Base-by-base conservation (phyloP, 2,888 invertebrate species). In the Nesidiocoris tenuis region DNA sequence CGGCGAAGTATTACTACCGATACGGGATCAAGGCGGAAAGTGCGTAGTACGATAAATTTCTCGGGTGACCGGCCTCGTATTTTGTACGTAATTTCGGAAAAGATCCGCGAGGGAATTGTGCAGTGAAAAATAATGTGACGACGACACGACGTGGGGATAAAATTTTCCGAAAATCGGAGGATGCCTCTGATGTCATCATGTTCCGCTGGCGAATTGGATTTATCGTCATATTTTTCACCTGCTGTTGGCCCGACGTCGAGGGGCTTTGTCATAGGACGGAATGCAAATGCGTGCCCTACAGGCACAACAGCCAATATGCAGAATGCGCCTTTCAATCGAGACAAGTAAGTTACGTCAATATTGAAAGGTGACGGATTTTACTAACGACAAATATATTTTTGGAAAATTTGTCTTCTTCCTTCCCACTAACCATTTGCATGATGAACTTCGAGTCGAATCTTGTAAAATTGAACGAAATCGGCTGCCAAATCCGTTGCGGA, bases 221-320 rank as follows among this genome's bases (percentile, higher is more conserved):
- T 61, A 61, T 72, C 72, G 72, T 72, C 24, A 39, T 39, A 39
- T 72, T 72, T 72, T 72, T 72, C 72, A 19, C 61, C 25, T 39
- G 61, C 21, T 72, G 24, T 54, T 56, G 56, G 1, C 55, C 68
- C 39, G 70, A 74, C 74, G 75, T 67, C 61, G 68, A 61, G 24
- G 75, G 72, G 17, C 76, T 70, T 59, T 68, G 70, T 66, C 21
- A 70, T 21, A 22, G 71, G 74, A 75, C 54, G n/a, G 77, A 77
- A 76, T 79, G 79, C 67, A 66, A 74, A 64, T 78, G 77, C 70
- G 63, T 59, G 7, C 74, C 77, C 2, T 66, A 18, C 61, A 61
- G 77, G 57, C 61, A 74, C 22, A 72, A 68, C 24, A 68, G 78
- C 55, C 18, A 39, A 18, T 22, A 22, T 39, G 71, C 76, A 16